Evolutionary conservation across 2,888 invertebrate genomes (phyloP).

Genomic region (Drosophila conformis): DNA sequence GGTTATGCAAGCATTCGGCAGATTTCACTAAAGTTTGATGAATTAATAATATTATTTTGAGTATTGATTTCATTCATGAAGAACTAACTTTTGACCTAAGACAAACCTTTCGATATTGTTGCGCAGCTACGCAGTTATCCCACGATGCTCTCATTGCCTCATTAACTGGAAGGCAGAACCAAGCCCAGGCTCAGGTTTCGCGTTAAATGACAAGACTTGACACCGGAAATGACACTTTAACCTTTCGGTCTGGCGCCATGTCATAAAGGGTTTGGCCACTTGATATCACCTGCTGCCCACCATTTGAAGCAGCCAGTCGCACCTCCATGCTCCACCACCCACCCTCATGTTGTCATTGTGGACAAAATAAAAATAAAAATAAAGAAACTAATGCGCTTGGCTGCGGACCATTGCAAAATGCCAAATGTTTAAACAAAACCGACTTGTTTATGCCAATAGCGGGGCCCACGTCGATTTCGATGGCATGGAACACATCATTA

Average conservation of each 20-base stretch:
- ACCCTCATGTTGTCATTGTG: conserved; percentile 44
- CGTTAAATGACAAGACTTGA: conserved; percentile 36
- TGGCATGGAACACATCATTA: conserved; percentile 63
- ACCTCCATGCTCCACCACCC: conserved; percentile 12
- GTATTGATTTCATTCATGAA: not conserved
- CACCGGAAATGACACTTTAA: conserved; percentile 68
- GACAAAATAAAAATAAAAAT: conserved; percentile 12
- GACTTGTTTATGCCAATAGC: conserved; percentile 66
- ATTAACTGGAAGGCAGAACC: conserved; percentile 38
- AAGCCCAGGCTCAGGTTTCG: conserved; percentile 48
- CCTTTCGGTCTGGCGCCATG: conserved; percentile 46
- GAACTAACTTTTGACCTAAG: conserved; percentile 26
- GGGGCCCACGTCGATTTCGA: conserved; percentile 39
- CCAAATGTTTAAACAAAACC: conserved; percentile 65
- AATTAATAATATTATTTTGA: not conserved
- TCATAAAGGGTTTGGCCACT: conserved; percentile 53
- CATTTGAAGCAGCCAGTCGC: conserved; percentile 11
- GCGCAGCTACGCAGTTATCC: conserved; percentile 34
- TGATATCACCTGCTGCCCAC: conserved; percentile 29
- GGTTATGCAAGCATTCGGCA: conserved; percentile 11
- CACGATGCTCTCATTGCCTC: conserved; percentile 39
- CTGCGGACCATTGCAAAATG: conserved; percentile 57
- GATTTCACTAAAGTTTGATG: conserved; percentile 31
- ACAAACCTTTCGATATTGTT: conserved; percentile 35
- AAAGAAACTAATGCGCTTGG: conserved; percentile 10